Evolutionary conservation across 2,797 vertebrate genomes (phyloP), one percentile per base, ranked within the genome.

Genomic region (Rachycentron canadum): DNA sequence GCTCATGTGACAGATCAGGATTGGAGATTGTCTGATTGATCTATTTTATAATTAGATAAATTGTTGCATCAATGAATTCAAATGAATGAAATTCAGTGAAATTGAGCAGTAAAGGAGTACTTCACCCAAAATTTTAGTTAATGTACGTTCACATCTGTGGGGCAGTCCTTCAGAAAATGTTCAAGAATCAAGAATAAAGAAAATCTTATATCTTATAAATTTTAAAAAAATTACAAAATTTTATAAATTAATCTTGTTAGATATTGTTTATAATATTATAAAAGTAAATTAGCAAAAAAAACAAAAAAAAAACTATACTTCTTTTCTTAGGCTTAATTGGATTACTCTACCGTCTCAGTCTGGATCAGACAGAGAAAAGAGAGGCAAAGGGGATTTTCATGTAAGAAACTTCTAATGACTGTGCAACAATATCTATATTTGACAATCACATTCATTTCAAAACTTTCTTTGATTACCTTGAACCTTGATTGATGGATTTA

Each of bases 91-190:
- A 58, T 32, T 45, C 50, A 40, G 50, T 63, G 28, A 62, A 45
- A 58, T 16, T 61, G 25, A 68, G 56, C 57, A 72, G 71, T 79
- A 82, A 83, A 85, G 73, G 55, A 79, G 76, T 76, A 90, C n/a
- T 86, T 86, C 80, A 85, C 82, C 83, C 75, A 83, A 28, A 43
- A 34, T 38, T 2, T 55, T 45, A 7, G 3, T 52, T 12, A 25
- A 12, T 34, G 55, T 50, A 9, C 1, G 14, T 52, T 55, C 3
- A 45, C n/a, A 59, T 61, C 61, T 67, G 2, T 10, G 61, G 13
- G 43, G 40, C 5, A 73, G 21, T 13, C 3, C 19, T 14, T 17
- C 53, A 32, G 52, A 0, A 47, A 13, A 19, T 14, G 28, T n/a
- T 45, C 36, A 6, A 50, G 28, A 3, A 0, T 32, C 17, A 55